These are phyloP conservation scores for Ictalurus punctatus DNA, from an alignment of 2,113 vertebrate species.

Conservation along the genomic window DNA sequence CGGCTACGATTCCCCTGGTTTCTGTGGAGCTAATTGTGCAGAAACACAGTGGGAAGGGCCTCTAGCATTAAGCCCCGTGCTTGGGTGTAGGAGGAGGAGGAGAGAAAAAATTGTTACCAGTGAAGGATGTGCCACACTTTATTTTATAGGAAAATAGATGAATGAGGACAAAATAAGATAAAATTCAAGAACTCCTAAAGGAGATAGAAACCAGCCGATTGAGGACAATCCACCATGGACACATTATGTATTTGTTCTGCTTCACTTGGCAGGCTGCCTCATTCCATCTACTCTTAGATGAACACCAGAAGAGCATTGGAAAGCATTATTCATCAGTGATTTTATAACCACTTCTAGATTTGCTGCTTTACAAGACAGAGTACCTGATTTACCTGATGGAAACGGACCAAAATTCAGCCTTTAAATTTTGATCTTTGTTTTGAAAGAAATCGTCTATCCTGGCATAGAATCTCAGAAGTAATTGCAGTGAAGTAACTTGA, in stretches of 20 bases:
- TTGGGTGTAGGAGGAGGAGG: constrained; percentile 45
- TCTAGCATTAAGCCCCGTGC: constrained; percentile 54
- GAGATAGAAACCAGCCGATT: constrained; percentile 41
- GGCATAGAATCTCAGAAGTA: neutral
- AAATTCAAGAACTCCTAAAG: constrained; percentile 44
- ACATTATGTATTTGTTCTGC: constrained; percentile 48
- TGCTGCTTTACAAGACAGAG: constrained; percentile 31
- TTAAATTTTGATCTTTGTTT: constrained; percentile 8
- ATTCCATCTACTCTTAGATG: constrained; percentile 49
- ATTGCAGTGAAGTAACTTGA: neutral
- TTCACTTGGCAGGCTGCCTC: constrained; percentile 50
- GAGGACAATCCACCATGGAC: constrained; percentile 36
- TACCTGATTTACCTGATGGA: constrained; percentile 28
- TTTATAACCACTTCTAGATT: constrained; percentile 34
- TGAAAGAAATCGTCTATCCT: neutral
- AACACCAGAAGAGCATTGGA: constrained; percentile 15
- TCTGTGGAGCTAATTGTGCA: constrained; percentile 68
- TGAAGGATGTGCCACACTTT: constrained; percentile 48
- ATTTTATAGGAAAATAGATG: constrained; percentile 47
- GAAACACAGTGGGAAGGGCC: constrained; percentile 60
- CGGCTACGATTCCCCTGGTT: constrained; percentile 56
- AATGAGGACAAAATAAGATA: constrained; percentile 42
- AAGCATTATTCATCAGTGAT: constrained; percentile 43
- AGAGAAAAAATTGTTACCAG: constrained; percentile 50
- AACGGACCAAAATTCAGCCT: constrained; percentile 1